Conservation (phyloP, 2,888 invertebrate species). For the Willowsia nigromaculata region DNA sequence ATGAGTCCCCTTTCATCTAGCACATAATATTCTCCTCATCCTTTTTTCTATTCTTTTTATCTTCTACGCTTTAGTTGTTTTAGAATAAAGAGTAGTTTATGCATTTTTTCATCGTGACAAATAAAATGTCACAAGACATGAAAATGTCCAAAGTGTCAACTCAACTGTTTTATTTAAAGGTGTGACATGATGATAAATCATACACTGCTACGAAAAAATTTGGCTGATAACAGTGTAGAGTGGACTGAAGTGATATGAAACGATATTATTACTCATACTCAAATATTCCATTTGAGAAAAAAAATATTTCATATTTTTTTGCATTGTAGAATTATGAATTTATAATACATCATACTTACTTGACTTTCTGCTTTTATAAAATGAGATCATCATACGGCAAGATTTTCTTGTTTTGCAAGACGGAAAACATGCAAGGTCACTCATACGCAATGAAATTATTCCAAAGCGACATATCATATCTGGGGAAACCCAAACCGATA, state of each 20-base stretch:
- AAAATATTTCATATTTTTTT: neutral
- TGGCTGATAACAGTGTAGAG: neutral
- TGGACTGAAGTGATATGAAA: neutral
- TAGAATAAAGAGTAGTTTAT: neutral
- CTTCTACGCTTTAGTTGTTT: neutral
- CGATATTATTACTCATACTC: neutral
- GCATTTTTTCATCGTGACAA: constrained; percentile 45
- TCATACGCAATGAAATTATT: neutral
- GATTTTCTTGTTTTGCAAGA: constrained; percentile 15
- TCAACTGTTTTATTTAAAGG: constrained; percentile 61
- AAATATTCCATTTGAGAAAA: neutral
- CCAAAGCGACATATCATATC: neutral
- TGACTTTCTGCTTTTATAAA: neutral
- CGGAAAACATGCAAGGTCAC: neutral
- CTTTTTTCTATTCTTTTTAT: neutral
- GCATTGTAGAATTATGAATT: constrained; percentile 8
- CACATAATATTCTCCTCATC: constrained; percentile 3
- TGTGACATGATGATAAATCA: constrained; percentile 68
- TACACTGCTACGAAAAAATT: constrained; percentile 4
- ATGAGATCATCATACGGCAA: neutral
- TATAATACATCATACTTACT: neutral
- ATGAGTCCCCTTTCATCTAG: constrained; percentile 3
- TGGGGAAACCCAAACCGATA: neutral
- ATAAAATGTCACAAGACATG: constrained; percentile 55
- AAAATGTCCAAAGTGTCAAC: constrained; percentile 64